Conservation (phyloP, 2,888 invertebrate species). For the Formica aserva region DNA sequence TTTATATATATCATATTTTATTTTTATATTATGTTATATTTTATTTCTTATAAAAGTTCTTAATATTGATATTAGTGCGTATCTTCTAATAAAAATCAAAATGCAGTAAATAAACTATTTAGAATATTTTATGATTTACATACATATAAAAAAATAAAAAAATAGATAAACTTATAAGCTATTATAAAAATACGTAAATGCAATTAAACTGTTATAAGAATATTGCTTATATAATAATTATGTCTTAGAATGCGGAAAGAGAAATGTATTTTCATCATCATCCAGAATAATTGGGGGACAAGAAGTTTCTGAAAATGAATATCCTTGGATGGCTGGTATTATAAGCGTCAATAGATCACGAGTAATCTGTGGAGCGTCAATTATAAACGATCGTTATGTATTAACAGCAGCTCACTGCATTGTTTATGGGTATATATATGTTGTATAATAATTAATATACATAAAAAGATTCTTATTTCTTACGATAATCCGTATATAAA, state of each 20-base stretch:
- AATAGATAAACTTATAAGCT: neutral
- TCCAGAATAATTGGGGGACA: constrained; percentile 87
- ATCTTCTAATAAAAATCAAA: neutral
- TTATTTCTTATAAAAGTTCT: neutral
- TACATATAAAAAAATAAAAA: neutral
- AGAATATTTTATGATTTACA: neutral
- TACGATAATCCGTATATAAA: neutral
- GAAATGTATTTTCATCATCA: constrained; percentile 22
- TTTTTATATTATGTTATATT: neutral
- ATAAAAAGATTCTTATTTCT: neutral
- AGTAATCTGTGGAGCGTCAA: constrained; percentile 87
- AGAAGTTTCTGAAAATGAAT: constrained; percentile 86
- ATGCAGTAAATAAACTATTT: neutral
- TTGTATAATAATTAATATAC: neutral
- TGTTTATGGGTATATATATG: constrained; percentile 84
- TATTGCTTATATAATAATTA: neutral
- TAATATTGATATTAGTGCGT: neutral
- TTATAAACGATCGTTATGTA: constrained; percentile 87
- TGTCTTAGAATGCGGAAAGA: constrained; percentile 65
- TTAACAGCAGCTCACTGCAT: constrained; percentile 88
- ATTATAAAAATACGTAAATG: neutral
- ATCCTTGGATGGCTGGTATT: constrained; percentile 87
- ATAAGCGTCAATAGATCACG: constrained; percentile 82
- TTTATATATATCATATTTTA: neutral
- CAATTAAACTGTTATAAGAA: neutral